phyloP scores from a whole-genome alignment of 2,797 vertebrate species.

The Amniataba percoides region DNA sequence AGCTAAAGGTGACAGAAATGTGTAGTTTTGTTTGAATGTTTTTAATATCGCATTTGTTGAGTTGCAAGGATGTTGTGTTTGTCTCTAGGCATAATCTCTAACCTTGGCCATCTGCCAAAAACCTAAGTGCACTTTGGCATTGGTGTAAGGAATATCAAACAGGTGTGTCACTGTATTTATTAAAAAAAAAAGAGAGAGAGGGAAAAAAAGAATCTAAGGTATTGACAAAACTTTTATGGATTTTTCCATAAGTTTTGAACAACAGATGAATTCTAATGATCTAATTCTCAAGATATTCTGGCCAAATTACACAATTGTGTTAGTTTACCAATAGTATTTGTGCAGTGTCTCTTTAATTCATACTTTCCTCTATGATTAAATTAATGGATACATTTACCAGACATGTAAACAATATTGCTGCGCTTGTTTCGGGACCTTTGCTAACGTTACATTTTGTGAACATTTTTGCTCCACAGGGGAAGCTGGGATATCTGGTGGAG shows the following conservation, averaged over 20 bases:
- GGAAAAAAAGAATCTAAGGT: slow-evolving; percentile 14
- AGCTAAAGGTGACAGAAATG: slow-evolving; percentile 35
- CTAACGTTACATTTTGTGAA: slow-evolving; percentile 91
- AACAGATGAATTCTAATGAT: too few species aligned
- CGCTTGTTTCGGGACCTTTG: slow-evolving; percentile 62
- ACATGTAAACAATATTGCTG: slow-evolving; percentile 16
- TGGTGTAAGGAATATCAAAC: slow-evolving; percentile 72
- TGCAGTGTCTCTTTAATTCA: slow-evolving; percentile 41
- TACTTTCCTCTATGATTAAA: slow-evolving; percentile 45
- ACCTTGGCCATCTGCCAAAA: slow-evolving; percentile 68
- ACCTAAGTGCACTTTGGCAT: slow-evolving; percentile 37
- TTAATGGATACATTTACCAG: slow-evolving; percentile 39
- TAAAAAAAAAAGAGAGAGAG: too few species aligned
- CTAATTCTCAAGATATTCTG: neutral
- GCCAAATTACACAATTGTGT: slow-evolving; percentile 5
- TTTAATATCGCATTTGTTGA: slow-evolving; percentile 17
- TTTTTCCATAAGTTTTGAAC: neutral
- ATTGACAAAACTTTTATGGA: slow-evolving; percentile 24
- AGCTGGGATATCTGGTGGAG: slow-evolving; percentile 88
- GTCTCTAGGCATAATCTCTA: slow-evolving; percentile 32
- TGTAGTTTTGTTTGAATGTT: slow-evolving; percentile 7
- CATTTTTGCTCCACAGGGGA: slow-evolving; percentile 92
- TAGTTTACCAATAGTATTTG: slow-evolving; percentile 13
- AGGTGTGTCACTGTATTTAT: slow-evolving; percentile 43
- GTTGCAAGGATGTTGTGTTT: slow-evolving; percentile 77